Conservation (phyloP, 2,797 vertebrate genomes). For the Urophycis tenuis region DNA sequence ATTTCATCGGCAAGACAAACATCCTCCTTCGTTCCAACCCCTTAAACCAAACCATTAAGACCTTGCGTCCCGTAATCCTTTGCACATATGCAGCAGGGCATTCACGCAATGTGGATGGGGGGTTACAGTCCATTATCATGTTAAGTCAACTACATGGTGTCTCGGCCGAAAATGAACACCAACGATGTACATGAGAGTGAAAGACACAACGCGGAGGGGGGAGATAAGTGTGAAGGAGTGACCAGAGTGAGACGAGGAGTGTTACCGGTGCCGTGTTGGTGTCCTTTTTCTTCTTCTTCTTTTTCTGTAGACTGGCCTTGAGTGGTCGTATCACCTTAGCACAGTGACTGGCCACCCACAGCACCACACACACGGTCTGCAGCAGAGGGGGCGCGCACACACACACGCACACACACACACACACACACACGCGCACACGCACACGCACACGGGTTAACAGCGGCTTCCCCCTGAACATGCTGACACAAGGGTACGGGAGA, state of each 20-base stretch:
- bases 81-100: background rate
- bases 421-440: too few species aligned
- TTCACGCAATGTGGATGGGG: background rate
- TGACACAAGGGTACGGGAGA: background rate
- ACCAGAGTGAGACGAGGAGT: too few species aligned
- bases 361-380: slow-evolving; percentile 80
- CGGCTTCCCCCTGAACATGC: background rate
- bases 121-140: background rate
- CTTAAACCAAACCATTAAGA: background rate
- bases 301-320: slow-evolving; percentile 93
- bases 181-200: background rate
- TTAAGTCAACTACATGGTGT: too few species aligned
- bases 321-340: slow-evolving; percentile 84
- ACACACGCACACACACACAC: too few species aligned
- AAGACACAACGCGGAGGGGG: background rate
- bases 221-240: background rate
- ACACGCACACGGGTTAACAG: too few species aligned
- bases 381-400: too few species aligned
- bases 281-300: slow-evolving; percentile 99
- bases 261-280: slow-evolving; percentile 73
- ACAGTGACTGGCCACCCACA: slow-evolving; percentile 87
- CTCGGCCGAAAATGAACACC: background rate
- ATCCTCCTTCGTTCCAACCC: background rate
- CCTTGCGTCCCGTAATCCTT: background rate
- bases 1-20: background rate